Evolutionary conservation across 2,113 vertebrate genomes (phyloP).

Genomic region (Bettongia penicillata): DNA sequence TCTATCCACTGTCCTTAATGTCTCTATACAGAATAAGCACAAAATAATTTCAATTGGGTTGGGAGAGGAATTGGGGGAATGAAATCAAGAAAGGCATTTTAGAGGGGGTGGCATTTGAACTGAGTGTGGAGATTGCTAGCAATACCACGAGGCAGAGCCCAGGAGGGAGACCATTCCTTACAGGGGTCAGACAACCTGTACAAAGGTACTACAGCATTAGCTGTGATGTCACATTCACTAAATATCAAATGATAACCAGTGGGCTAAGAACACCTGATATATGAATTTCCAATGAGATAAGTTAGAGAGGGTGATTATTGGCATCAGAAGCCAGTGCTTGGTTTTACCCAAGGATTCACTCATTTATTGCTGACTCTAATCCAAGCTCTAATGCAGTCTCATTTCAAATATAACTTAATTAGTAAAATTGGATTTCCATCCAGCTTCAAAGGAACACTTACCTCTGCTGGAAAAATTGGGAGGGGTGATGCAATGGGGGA

Average conservation of each 20-base stretch:
- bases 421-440: neutral
- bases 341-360: neutral
- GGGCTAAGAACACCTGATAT: neutral
- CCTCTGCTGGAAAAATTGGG: neutral
- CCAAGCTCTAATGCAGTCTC: neutral
- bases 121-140: neutral
- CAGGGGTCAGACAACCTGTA: neutral
- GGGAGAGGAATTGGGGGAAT: neutral
- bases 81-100: neutral
- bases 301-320: neutral
- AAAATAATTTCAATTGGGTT: neutral
- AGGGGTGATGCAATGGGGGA: neutral
- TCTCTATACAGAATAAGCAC: neutral
- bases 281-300: neutral
- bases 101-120: neutral
- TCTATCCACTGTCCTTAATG: neutral
- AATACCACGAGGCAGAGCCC: neutral
- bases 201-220: neutral
- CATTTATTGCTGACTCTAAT: neutral
- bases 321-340: neutral
- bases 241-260: neutral
- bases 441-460: neutral
- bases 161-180: neutral
- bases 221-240: neutral
- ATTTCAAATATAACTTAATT: neutral